Evolutionary conservation across 2,113 vertebrate species (phyloP).

Genomic region (Fregetta grallaria): DNA sequence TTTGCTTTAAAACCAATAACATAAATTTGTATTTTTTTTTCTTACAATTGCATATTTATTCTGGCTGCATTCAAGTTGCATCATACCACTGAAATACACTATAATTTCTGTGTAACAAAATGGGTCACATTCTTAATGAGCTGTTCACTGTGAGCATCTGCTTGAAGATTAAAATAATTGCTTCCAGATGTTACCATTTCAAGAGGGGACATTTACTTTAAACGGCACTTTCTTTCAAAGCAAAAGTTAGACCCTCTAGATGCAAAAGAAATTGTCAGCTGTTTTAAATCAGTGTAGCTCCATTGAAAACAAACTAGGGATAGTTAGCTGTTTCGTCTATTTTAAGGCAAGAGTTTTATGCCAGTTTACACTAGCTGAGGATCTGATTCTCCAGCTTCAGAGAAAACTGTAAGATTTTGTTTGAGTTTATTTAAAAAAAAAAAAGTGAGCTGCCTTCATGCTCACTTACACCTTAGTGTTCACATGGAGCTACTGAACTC

Average conservation of each 20-base stretch:
- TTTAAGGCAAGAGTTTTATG: constrained; percentile 5
- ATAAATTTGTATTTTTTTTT: constrained; percentile 67
- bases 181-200: constrained; percentile 74
- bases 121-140: constrained; percentile 70
- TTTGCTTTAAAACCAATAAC: constrained; percentile 60
- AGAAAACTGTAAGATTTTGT: not conserved
- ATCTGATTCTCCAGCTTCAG: not conserved
- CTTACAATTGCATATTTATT: constrained; percentile 57
- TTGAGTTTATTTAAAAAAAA: not conserved
- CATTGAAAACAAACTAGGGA: constrained; percentile 20
- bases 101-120: constrained; percentile 72
- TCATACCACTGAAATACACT: constrained; percentile 47
- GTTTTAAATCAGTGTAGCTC: constrained; percentile 46
- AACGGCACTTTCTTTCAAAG: constrained; percentile 67
- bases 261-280: constrained; percentile 35
- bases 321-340: constrained; percentile 21
- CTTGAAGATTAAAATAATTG: constrained; percentile 73
- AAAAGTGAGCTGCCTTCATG: not conserved
- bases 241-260: constrained; percentile 24
- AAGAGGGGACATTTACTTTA: constrained; percentile 54
- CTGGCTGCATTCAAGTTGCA: constrained; percentile 69
- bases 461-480: not conserved
- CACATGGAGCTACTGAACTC: not conserved
- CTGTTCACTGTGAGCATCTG: constrained; percentile 61
- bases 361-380: not conserved